phyloP scores from a whole-genome alignment of 1,140 invertebrate genomes.

The Anastrepha obliqua region DNA sequence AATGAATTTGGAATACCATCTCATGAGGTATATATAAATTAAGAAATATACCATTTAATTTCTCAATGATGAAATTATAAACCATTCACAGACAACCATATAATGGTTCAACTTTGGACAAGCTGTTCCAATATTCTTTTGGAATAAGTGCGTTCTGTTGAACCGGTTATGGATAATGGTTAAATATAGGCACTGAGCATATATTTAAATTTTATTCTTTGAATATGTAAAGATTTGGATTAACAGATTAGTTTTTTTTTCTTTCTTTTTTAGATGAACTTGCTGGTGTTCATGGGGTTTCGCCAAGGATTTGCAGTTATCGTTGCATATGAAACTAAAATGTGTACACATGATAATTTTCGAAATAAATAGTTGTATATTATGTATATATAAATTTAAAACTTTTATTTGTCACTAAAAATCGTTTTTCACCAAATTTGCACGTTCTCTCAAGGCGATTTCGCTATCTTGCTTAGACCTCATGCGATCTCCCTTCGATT shows the following conservation, averaged over 20 bases:
- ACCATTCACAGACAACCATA: slow-evolving; percentile 73
- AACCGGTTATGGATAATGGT: slow-evolving; percentile 69
- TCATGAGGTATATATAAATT: not conserved
- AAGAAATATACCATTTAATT: not conserved
- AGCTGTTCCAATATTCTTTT: slow-evolving; percentile 73
- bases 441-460: slow-evolving; percentile 66
- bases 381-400: too few relatives aligned
- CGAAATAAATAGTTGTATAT: too few relatives aligned
- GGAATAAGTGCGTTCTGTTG: slow-evolving; percentile 65
- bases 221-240: not conserved
- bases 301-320: too few relatives aligned
- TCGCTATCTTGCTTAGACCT: slow-evolving; percentile 75
- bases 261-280: too few relatives aligned
- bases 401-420: slow-evolving; percentile 61
- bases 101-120: slow-evolving; percentile 63
- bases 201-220: not conserved
- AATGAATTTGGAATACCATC: too few relatives aligned
- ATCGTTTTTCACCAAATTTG: slow-evolving; percentile 74
- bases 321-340: too few relatives aligned
- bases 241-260: too few relatives aligned
- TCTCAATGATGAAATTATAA: slow-evolving; percentile 69
- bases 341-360: too few relatives aligned
- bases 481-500: slow-evolving; percentile 84
- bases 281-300: too few relatives aligned
- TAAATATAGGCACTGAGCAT: slow-evolving; percentile 71